Evolutionary conservation across 2,113 vertebrate genomes (phyloP).

Genomic region (Halcyon senegalensis): DNA sequence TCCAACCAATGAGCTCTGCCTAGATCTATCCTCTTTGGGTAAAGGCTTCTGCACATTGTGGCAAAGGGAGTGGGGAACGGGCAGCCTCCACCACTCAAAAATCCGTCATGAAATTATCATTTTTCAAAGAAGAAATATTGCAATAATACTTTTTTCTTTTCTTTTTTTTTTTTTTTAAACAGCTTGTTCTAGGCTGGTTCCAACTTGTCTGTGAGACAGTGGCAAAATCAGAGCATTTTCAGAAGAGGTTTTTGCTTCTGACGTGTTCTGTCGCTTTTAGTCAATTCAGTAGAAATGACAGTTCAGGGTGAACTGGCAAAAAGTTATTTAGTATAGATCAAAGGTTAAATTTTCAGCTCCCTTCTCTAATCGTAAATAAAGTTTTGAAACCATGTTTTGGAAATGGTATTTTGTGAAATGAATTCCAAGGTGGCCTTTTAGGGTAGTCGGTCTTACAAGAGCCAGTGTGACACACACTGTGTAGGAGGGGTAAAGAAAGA

Average conservation of each 20-base stretch:
- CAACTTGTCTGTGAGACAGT: neutral
- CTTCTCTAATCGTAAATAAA: conserved; percentile 27
- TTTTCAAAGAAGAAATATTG: neutral
- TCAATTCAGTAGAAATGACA: neutral
- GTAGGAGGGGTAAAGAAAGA: neutral
- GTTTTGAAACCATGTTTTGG: conserved; percentile 34
- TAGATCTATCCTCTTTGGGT: neutral
- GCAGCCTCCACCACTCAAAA: neutral
- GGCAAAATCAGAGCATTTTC: neutral
- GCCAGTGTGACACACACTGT: neutral
- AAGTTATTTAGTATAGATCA: conserved; percentile 26
- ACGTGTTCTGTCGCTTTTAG: neutral
- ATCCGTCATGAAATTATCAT: neutral
- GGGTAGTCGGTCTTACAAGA: neutral
- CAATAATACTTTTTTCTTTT: too few species aligned
- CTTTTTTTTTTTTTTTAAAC: neutral
- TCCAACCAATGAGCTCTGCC: neutral
- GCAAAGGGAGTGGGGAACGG: neutral
- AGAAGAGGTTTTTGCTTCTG: neutral
- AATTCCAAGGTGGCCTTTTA: conserved; percentile 37
- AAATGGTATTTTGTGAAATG: conserved; percentile 13
- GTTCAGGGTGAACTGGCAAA: neutral
- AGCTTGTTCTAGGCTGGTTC: neutral
- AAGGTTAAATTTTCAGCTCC: conserved; percentile 43
- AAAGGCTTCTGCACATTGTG: neutral